Base-by-base conservation (phyloP, 2,888 invertebrate genomes). In the Entomobrya multifasciata region DNA sequence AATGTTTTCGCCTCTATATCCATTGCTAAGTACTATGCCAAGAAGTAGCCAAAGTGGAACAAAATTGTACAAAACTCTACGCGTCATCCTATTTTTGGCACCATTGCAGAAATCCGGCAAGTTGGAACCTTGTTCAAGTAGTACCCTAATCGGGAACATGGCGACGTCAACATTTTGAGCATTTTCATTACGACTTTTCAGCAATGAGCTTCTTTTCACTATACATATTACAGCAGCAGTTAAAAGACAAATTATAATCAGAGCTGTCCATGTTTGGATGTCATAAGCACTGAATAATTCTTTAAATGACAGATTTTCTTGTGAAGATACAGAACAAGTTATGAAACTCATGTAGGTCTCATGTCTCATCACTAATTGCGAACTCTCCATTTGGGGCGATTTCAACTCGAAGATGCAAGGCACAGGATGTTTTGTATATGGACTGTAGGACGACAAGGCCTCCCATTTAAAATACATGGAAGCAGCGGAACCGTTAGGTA, bases 121-220 rank as follows among this genome's bases (percentile, higher is more conserved):
- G 20, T 55, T 55, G 17, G 52, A 55, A 55, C 52, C 52, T 17
- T 55, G 52, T n/a, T 55, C 52, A 17, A 55, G 52, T 20, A 55
- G 20, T 3, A 55, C n/a, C 1, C n/a, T 1, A 55, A 55, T 20
- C 11, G 52, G 52, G 20, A 55, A 55, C 20, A 55, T 55, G 17
- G 15, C 52, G 1, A 47, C 11, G n/a, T 47, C 47, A 15, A 47
- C 1, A 47, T n/a, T 47, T 47, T 47, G 47, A 47, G 11, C 13
- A 2, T 2, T 2, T 10, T 47, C n/a, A 6, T 47, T n/a, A 6
- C 47, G 13, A 3, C 1, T 11, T 11, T 10, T 47, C n/a, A 15
- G 1, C n/a, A 6, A 15, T 10, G 11, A 15, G n/a, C 47, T 47
- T 47, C 2, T 47, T 6, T 15, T 47, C 10, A 47, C 11, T 47